Conservation (phyloP, 2,797 vertebrate genomes). For the Microchirus variegatus region DNA sequence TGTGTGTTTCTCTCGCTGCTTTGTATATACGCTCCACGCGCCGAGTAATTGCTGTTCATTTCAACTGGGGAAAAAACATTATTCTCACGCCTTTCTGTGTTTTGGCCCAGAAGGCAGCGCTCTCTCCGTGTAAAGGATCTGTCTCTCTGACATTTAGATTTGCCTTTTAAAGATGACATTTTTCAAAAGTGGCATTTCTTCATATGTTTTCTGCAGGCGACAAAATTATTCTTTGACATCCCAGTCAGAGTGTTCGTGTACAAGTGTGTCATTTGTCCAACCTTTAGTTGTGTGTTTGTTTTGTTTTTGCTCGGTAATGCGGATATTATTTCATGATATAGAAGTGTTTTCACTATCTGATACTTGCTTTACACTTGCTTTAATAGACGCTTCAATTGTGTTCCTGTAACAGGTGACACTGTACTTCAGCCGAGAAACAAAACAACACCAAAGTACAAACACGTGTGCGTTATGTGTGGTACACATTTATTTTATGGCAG, state of each 20-base stretch:
- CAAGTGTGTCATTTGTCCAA: slow-evolving; percentile 64
- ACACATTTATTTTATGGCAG: slow-evolving; percentile 33
- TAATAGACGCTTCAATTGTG: background rate
- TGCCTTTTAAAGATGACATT: slow-evolving; percentile 79
- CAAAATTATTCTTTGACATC: slow-evolving; percentile 66
- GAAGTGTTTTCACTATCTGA: slow-evolving; percentile 16
- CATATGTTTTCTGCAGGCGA: slow-evolving; percentile 68
- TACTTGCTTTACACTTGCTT: slow-evolving; percentile 1
- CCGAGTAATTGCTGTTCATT: slow-evolving; percentile 73
- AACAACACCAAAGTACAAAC: too few species aligned
- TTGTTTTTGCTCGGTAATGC: slow-evolving; percentile 29
- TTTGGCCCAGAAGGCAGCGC: slow-evolving; percentile 73
- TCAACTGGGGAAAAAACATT: slow-evolving; percentile 70
- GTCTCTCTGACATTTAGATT: slow-evolving; percentile 81
- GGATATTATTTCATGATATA: slow-evolving; percentile 29
- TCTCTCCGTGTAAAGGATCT: slow-evolving; percentile 72
- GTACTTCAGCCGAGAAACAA: too few species aligned
- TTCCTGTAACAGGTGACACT: too few species aligned
- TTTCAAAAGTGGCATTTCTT: slow-evolving; percentile 75
- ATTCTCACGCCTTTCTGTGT: slow-evolving; percentile 66
- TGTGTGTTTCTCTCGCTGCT: slow-evolving; percentile 42
- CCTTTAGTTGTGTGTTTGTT: slow-evolving; percentile 50
- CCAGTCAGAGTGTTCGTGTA: slow-evolving; percentile 44
- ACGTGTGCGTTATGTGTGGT: slow-evolving; percentile 29
- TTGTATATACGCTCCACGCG: slow-evolving; percentile 54